Conservation (phyloP, 2,113 vertebrate species). For the Camelus dromedarius region DNA sequence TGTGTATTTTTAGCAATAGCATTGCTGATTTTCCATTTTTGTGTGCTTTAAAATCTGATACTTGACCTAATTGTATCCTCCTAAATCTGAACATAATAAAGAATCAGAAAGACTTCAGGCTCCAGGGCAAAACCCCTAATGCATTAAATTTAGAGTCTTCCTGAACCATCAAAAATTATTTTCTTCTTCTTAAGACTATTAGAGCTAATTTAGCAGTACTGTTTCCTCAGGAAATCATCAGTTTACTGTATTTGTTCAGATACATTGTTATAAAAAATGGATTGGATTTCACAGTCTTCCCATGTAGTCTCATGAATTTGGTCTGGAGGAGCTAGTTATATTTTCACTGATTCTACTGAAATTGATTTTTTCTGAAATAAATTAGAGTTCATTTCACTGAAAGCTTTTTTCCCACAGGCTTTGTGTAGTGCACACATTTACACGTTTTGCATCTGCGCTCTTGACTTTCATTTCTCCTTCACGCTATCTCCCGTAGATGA, state of each 20-base stretch:
- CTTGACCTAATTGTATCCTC: conserved; percentile 41
- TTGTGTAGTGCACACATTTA: neutral
- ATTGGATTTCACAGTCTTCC: neutral
- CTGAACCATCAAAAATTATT: neutral
- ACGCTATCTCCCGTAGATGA: conserved; percentile 6
- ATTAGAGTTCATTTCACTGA: neutral
- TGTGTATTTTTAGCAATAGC: conserved; percentile 42
- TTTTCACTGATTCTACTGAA: conserved; percentile 42
- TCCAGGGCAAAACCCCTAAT: neutral
- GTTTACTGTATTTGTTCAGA: conserved; percentile 35
- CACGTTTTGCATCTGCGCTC: neutral
- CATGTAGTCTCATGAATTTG: conserved; percentile 23
- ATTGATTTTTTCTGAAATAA: conserved; percentile 34
- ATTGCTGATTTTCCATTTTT: conserved; percentile 38
- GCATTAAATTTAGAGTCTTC: conserved; percentile 54
- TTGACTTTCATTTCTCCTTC: conserved; percentile 75
- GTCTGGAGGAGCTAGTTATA: neutral
- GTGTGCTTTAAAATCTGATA: conserved; percentile 22
- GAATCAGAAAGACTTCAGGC: conserved; percentile 32
- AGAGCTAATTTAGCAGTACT: conserved; percentile 39
- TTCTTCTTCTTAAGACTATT: conserved; percentile 36
- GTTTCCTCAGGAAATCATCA: conserved; percentile 22
- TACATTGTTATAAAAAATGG: neutral
- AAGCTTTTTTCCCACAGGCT: neutral
- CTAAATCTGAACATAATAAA: conserved; percentile 44